Base-by-base conservation (phyloP, 2,113 vertebrate genomes). In the Melanotaenia duboulayi region DNA sequence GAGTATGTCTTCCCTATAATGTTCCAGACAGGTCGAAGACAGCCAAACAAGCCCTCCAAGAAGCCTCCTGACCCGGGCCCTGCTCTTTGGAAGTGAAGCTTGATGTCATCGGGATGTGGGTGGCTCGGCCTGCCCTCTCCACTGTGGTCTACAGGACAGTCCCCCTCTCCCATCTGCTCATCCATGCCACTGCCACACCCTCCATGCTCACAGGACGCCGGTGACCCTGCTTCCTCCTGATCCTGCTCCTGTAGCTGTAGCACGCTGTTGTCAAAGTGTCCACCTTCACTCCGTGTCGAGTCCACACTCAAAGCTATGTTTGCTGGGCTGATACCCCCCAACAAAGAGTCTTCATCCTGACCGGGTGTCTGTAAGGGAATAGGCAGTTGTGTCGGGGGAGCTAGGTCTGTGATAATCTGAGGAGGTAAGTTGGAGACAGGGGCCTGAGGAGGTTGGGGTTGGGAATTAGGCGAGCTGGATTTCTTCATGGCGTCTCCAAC, bases 1-100 rank as follows among this genome's bases (percentile, higher is more conserved):
- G 97, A 98, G 85, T 99, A 99, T 0, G 97, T 98, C 85, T 99
- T 99, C 71, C 98, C 98, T 0, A 99, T 98, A 89, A 99, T 99
- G 87, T 99, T 99, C 97, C 97, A 99, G 10, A 99, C 97, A 0
- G 98, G 98, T 61, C 96, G 91, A 32, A 99, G 93, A 72, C 98
- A 99, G 16, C 98, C 98, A 0, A 99, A 99, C 1, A 99, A 94
- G 24, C 98, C 98, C 85, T 99, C 98, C 0, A 99, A 93, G 88
- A 99, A 99, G n/a, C 98, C 97, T 0, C 96, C 91, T 0, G 95
- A 95, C 0, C 92, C 92, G 0, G 90, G 91, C 65, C 96, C 95
- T 0, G 95, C 93, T 79, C 96, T 92, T 60, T 95, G 98, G 81
- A 99, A 99, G 89, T 98, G 97, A 25, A 99, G 93, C 90, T 97